Evolutionary conservation across 2,113 vertebrate genomes (phyloP).

Genomic region (Daubentonia madagascariensis): DNA sequence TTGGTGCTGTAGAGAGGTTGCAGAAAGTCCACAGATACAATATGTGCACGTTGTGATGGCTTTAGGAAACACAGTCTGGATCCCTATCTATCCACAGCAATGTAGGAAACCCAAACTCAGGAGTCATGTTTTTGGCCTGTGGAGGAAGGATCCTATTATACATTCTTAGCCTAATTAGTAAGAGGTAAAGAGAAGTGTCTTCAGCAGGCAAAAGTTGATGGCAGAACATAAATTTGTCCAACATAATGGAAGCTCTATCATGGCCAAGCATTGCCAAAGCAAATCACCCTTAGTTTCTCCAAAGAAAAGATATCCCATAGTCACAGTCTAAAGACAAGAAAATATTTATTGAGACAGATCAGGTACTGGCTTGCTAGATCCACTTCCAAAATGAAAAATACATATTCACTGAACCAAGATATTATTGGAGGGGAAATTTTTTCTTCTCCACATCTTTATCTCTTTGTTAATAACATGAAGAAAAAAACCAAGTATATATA

Average conservation of each 20-base stretch:
- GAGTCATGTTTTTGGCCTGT: neutral
- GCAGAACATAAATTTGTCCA: neutral
- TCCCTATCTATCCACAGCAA: neutral
- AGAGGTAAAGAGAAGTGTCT: neutral
- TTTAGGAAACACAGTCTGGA: neutral
- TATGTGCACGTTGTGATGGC: rapidly evolving
- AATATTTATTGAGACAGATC: neutral
- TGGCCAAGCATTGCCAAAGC: neutral
- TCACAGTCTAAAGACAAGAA: slow-evolving; percentile 17
- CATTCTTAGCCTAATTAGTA: neutral
- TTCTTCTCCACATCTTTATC: neutral
- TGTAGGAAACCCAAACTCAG: slow-evolving; percentile 11
- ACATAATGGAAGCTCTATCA: neutral
- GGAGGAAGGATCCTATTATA: neutral
- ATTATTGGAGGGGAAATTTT: neutral
- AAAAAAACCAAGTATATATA: slow-evolving; percentile 23
- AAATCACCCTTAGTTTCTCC: neutral
- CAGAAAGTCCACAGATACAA: neutral
- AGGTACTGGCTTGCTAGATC: neutral
- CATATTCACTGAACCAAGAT: neutral
- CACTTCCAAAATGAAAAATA: neutral
- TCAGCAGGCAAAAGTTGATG: neutral
- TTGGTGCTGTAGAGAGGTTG: neutral
- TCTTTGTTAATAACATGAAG: neutral
- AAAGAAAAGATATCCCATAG: neutral